A percentile compares a stretch with the other conserved stretches of the same genome.
phyloP scores from a whole-genome alignment of 1,140 invertebrate genomes.

The Pogonognathellus flavescens region DNA sequence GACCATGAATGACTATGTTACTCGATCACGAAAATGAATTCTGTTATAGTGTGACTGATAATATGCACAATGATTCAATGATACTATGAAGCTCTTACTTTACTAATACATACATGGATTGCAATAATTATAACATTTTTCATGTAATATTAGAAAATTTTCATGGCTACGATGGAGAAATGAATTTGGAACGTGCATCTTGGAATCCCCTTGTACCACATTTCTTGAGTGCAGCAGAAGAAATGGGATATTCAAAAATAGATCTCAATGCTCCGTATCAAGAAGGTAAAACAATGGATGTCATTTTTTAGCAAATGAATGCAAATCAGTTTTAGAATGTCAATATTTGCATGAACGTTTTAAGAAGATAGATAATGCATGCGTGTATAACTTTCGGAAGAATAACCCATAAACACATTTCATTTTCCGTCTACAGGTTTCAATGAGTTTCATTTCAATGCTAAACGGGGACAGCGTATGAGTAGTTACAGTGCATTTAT shows the following conservation, averaged over 20 bases:
- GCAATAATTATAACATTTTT: neutral
- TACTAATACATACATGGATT: neutral
- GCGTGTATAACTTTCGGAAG: neutral
- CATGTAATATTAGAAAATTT: slow-evolving; percentile 54
- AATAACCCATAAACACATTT: neutral
- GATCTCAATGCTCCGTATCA: slow-evolving; percentile 75
- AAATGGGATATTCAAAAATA: slow-evolving; percentile 78
- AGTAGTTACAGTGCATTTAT: slow-evolving; percentile 63
- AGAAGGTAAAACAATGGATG: slow-evolving; percentile 54
- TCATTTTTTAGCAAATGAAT: neutral
- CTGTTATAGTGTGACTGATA: no score
- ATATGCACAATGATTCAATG: no score
- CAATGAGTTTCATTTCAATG: slow-evolving; percentile 59
- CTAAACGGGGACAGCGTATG: slow-evolving; percentile 56
- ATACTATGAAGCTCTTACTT: neutral
- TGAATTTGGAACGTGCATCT: slow-evolving; percentile 62
- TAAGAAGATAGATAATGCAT: no score
- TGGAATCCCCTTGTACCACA: slow-evolving; percentile 68
- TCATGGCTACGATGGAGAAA: slow-evolving; percentile 67
- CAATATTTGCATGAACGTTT: neutral
- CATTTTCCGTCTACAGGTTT: slow-evolving; percentile 49
- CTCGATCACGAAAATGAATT: no score
- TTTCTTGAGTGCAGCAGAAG: slow-evolving; percentile 78
- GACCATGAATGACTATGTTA: no score
- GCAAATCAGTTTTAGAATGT: no score